Percentiles rank a stretch among this genome's conserved stretches.
Conservation (phyloP, 2,113 vertebrate genomes). For the Sylvilagus bachmani region DNA sequence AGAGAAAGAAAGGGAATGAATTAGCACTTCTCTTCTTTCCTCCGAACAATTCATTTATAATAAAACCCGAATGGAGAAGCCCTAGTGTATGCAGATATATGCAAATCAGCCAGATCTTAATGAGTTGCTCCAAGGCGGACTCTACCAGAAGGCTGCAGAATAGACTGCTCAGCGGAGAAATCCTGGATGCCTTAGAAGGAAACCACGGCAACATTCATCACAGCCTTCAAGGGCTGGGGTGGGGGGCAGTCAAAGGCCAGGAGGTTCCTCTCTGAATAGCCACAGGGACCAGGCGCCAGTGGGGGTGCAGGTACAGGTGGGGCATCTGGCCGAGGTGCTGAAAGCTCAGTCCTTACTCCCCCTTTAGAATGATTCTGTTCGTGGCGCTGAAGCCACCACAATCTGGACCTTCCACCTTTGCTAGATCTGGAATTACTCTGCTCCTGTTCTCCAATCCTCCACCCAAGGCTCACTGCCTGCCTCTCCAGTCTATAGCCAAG, state of each 20-base stretch:
- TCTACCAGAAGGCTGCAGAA: not conserved
- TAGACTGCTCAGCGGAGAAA: not conserved
- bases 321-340: not conserved
- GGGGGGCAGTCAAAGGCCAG: not conserved
- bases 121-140: slow-evolving; percentile 18
- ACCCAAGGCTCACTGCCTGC: not conserved
- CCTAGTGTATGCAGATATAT: slow-evolving; percentile 35
- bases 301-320: accelerated
- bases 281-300: accelerated
- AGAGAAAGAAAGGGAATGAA: slow-evolving; percentile 7
- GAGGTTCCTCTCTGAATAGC: not conserved
- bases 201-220: not conserved
- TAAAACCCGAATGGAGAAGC: slow-evolving; percentile 37
- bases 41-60: slow-evolving; percentile 63
- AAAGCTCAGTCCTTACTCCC: accelerated
- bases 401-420: not conserved
- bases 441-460: not conserved
- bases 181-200: slow-evolving; percentile 26
- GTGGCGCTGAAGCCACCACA: not conserved
- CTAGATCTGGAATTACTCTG: not conserved
- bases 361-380: not conserved
- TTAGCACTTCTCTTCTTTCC: slow-evolving; percentile 50
- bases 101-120: slow-evolving; percentile 60
- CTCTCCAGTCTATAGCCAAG: not conserved
- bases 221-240: not conserved